A percentile compares a stretch with the other conserved stretches of the same genome.
phyloP scores from a whole-genome alignment of 2,797 vertebrate genomes.

The Alfaro cultratus region DNA sequence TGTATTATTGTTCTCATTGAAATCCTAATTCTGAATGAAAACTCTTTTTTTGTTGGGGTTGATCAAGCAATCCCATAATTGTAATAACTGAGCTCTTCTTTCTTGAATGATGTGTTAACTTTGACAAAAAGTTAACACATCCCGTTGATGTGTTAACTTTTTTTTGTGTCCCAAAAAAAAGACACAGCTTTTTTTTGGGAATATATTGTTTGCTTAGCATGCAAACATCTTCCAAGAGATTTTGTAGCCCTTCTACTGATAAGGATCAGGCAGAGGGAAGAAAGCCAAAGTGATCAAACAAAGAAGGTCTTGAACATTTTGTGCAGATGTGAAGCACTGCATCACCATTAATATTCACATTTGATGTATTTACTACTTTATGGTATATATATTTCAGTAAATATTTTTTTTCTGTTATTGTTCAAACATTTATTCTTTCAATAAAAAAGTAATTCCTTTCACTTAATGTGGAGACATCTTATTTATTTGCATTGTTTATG shows the following conservation, averaged over 20 bases:
- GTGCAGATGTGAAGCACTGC: constrained; percentile 51
- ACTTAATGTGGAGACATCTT: neutral
- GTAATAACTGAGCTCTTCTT: constrained; percentile 7
- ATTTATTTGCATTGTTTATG: neutral
- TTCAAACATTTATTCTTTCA: constrained; percentile 23
- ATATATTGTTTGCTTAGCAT: constrained; percentile 55
- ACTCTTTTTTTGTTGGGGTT: neutral
- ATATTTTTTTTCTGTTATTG: constrained; percentile 8
- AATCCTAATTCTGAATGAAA: neutral
- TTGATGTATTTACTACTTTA: constrained; percentile 34
- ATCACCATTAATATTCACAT: neutral
- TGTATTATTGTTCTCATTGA: constrained; percentile 7
- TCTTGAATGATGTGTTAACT: constrained; percentile 45
- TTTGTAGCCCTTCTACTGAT: constrained; percentile 63
- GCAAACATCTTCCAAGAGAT: constrained; percentile 67
- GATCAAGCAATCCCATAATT: neutral
- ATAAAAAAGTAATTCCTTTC: constrained; percentile 32
- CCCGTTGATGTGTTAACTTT: constrained; percentile 48
- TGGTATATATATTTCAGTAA: constrained; percentile 10
- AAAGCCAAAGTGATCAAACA: constrained; percentile 45
- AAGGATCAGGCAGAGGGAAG: constrained; percentile 46
- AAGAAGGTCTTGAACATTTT: constrained; percentile 51
- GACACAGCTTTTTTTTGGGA: constrained; percentile 35
- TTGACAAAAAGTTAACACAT: too few species aligned
- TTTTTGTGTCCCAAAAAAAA: too few species aligned